Conservation (phyloP, 1,140 invertebrate genomes). For the Cydia amplana region DNA sequence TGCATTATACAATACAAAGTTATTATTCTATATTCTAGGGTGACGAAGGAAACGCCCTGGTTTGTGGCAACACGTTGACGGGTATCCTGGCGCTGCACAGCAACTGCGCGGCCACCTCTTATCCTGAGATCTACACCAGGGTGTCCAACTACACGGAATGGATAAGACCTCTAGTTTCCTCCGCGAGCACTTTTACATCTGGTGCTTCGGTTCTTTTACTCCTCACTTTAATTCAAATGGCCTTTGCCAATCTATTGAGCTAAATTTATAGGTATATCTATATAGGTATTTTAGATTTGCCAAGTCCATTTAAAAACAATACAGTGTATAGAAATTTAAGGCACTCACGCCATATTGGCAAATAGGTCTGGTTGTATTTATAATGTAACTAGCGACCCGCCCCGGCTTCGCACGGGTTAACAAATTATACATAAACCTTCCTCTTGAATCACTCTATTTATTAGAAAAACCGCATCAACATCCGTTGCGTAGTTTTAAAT, state of each 20-base stretch:
- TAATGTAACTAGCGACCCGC: too few species aligned
- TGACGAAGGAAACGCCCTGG: constrained; percentile 49
- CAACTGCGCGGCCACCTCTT: constrained; percentile 37
- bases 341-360: too few species aligned
- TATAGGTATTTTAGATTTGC: too few species aligned
- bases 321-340: too few species aligned
- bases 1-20: not conserved
- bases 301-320: too few species aligned
- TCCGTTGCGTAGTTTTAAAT: too few species aligned
- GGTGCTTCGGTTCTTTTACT: constrained; percentile 35
- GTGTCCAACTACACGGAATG: constrained; percentile 55
- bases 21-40: constrained; percentile 44
- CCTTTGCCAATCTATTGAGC: constrained; percentile 37
- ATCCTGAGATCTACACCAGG: constrained; percentile 57
- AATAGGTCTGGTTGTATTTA: too few species aligned
- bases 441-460: too few species aligned
- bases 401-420: too few species aligned
- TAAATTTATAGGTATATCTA: constrained; percentile 15
- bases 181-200: constrained; percentile 39
- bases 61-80: constrained; percentile 48
- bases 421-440: too few species aligned
- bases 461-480: too few species aligned
- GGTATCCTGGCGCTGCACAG: constrained; percentile 47
- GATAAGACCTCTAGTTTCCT: constrained; percentile 44
- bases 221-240: constrained; percentile 36